Conservation (phyloP, 2,888 invertebrate species). For the Lasiommata megera region DNA sequence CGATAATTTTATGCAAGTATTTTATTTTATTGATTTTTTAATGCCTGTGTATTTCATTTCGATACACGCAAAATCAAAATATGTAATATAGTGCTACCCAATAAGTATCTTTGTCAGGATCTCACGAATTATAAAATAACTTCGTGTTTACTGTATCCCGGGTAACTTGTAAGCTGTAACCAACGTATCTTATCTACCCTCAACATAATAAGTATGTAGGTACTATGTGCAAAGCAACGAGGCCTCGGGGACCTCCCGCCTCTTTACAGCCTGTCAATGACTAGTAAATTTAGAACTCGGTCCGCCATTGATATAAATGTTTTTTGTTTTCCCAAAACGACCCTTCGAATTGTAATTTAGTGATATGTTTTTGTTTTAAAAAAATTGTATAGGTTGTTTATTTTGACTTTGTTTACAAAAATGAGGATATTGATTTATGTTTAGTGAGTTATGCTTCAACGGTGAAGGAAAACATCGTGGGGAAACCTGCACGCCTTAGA, state of each 20-base stretch:
- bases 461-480: too few species aligned
- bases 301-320: slow-evolving; percentile 80
- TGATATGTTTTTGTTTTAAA: slow-evolving; percentile 36
- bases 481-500: too few species aligned
- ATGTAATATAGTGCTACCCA: too few species aligned
- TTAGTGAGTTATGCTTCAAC: too few species aligned
- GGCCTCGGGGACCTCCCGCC: slow-evolving; percentile 63
- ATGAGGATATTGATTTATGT: background rate
- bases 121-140: too few species aligned
- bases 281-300: slow-evolving; percentile 77
- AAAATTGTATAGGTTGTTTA: slow-evolving; percentile 9
- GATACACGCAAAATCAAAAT: too few species aligned
- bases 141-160: background rate
- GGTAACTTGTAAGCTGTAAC: slow-evolving; percentile 1
- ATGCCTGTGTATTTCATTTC: too few species aligned
- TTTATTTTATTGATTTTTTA: too few species aligned
- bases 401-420: slow-evolving; percentile 6
- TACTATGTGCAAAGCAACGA: slow-evolving; percentile 50
- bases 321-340: slow-evolving; percentile 79
- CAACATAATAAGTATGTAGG: slow-evolving; percentile 37
- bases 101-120: too few species aligned
- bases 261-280: slow-evolving; percentile 80
- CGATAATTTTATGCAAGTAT: too few species aligned
- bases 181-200: slow-evolving; percentile 68
- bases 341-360: slow-evolving; percentile 78